Base-by-base conservation (phyloP, 2,797 vertebrate species). In the Podarcis siculus region DNA sequence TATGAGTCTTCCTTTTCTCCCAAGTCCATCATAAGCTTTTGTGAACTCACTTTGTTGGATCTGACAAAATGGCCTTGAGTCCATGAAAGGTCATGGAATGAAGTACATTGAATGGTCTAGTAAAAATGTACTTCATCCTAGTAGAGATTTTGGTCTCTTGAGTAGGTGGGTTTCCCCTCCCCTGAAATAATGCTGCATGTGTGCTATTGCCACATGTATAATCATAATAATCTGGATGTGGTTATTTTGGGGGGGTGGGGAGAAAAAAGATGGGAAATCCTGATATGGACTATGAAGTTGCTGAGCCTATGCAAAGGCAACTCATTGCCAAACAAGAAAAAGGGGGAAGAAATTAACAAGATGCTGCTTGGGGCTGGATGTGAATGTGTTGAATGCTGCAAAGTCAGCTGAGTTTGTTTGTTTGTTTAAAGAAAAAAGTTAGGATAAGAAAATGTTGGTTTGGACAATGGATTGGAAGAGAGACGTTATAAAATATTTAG, bases 1-100 rank as follows among this genome's bases (percentile, higher is more conserved):
- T 99, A 97, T 0, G 95, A 78, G 32, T 64, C 90, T 94, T 89
- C 75, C 42, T 10, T 89, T 17, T 45, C 35, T 83, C 37, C 55
- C 80, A 13, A 35, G 25, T 30, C 35, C 19, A 30, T 35, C 42
- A 78, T 35, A 72, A 73, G 72, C 84, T 32, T 37, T 73, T 35
- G 61, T 23, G 61, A 23, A 64, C 61, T 64, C 61, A 64, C 61
- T 64, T 3, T 4, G 17, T 64, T 2, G 1, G 61, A 64, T 23
- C 61, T 19, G 21, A 64, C 61, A 64, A 64, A 64, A 23, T 2
- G 21, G 61, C 17, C 61, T 64, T 23, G 61, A 64, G 21, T 64
- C 21, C 61, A 64, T 23, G 21, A 64, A 61, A n/a, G n/a, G n/a
- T n/a, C n/a, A n/a, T n/a, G n/a, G n/a, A n/a, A n/a, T n/a, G n/a